Conservation (phyloP, 2,797 vertebrate species). For the Clamator glandarius region DNA sequence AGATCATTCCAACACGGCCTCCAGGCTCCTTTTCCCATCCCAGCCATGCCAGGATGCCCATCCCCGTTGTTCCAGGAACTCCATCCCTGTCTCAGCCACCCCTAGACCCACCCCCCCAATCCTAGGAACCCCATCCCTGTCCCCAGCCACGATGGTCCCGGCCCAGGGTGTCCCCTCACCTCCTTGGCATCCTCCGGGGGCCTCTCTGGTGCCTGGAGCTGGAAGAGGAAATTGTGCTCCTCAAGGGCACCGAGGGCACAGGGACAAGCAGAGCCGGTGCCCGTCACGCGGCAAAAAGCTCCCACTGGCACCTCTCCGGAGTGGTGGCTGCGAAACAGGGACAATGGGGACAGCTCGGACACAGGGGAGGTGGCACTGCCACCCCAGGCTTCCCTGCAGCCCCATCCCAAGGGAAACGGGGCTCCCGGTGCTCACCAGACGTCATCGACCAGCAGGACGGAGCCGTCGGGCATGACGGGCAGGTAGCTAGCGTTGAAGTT, state of each 20-base stretch:
- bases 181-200: constrained; percentile 85
- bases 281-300: constrained; percentile 88
- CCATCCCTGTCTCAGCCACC: too few species aligned
- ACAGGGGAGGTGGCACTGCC: too few species aligned
- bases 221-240: constrained; percentile 94
- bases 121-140: too few species aligned
- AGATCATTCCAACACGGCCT: too few species aligned
- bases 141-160: too few species aligned
- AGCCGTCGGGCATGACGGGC: constrained; percentile 95
- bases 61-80: too few species aligned
- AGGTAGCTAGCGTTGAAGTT: constrained; percentile 95
- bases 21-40: too few species aligned
- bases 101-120: too few species aligned
- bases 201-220: constrained; percentile 87
- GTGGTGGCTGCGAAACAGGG: constrained; percentile 82
- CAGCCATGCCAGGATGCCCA: too few species aligned
- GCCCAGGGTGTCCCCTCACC: constrained; percentile 66
- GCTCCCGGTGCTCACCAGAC: constrained; percentile 82
- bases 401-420: too few species aligned
- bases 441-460: constrained; percentile 92
- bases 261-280: constrained; percentile 84
- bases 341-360: background rate
- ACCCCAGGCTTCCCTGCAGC: too few species aligned
- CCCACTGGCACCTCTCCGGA: constrained; percentile 92
- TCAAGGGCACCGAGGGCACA: constrained; percentile 90